Conservation (phyloP, 2,113 vertebrate species). For the Eulemur rufifrons region DNA sequence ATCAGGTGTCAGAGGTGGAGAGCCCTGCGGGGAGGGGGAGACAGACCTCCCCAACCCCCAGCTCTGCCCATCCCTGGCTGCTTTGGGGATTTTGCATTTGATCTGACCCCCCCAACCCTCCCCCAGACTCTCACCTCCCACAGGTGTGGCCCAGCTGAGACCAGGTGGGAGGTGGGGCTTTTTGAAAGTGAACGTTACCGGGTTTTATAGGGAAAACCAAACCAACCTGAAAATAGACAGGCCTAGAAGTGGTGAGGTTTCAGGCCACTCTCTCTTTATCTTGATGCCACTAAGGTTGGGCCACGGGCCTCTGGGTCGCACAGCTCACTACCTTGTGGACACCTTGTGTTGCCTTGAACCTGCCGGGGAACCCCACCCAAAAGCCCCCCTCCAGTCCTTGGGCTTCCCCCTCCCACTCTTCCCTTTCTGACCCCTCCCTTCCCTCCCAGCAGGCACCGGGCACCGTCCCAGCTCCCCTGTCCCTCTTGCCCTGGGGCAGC, state of each 20-base stretch:
- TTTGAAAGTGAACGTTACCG: slow-evolving; percentile 55
- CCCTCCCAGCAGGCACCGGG: not conserved
- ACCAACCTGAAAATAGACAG: slow-evolving; percentile 21
- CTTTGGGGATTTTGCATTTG: not conserved
- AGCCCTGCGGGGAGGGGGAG: rapidly evolving
- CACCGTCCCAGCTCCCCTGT: not conserved
- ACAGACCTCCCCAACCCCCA: not conserved
- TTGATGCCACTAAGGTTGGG: not conserved
- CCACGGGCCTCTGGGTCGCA: not conserved
- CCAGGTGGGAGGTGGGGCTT: slow-evolving; percentile 63
- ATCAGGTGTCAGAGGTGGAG: too few relatives aligned
- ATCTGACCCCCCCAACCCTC: rapidly evolving
- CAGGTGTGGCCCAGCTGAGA: not conserved
- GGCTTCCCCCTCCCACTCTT: slow-evolving; percentile 68
- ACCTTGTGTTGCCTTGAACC: not conserved
- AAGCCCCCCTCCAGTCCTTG: slow-evolving; percentile 23
- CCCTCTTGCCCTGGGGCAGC: not conserved
- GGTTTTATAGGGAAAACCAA: slow-evolving; percentile 40
- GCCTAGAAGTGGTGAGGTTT: not conserved
- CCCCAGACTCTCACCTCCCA: not conserved
- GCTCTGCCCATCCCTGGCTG: not conserved
- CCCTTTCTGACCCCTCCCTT: not conserved
- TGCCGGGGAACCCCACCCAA: slow-evolving; percentile 66
- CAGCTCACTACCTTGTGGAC: not conserved
- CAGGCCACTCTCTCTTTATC: not conserved